These are phyloP conservation scores for Microtus ochrogaster DNA, from an alignment of 2,113 vertebrate species.

Conservation along the genomic window DNA sequence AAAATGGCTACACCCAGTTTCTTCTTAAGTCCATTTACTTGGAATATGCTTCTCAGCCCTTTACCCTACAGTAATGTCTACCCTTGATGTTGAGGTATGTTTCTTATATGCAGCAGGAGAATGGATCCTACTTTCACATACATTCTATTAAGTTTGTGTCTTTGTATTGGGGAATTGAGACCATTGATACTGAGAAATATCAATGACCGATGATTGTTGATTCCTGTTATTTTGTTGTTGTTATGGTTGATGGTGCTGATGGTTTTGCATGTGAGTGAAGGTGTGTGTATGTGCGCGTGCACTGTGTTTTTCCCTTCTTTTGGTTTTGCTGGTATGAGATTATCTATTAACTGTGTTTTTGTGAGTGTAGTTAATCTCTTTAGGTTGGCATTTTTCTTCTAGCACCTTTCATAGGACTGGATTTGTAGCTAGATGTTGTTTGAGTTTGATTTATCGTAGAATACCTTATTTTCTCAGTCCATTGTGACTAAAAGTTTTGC, in stretches of 20 bases:
- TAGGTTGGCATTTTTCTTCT: background rate
- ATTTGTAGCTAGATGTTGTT: background rate
- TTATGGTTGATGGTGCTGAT: background rate
- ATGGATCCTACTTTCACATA: background rate
- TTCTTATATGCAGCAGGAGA: background rate
- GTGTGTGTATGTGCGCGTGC: background rate
- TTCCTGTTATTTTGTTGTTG: background rate
- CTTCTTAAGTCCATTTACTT: background rate
- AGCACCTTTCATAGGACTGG: too few species aligned
- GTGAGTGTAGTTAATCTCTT: background rate
- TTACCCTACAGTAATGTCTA: background rate
- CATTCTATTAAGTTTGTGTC: background rate
- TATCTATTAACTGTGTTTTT: background rate
- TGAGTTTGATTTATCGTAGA: background rate
- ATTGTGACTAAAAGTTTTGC: background rate
- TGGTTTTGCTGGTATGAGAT: background rate
- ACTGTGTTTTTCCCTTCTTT: too few species aligned
- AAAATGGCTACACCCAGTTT: background rate
- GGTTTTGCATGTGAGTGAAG: background rate
- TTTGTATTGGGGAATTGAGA: background rate
- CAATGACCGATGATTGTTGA: background rate
- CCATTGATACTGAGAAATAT: background rate
- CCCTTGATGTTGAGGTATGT: background rate
- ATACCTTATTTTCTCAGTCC: background rate
- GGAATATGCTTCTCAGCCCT: background rate